Base-by-base conservation (phyloP, 2,888 invertebrate species). In the Bruchidius siliquastri region DNA sequence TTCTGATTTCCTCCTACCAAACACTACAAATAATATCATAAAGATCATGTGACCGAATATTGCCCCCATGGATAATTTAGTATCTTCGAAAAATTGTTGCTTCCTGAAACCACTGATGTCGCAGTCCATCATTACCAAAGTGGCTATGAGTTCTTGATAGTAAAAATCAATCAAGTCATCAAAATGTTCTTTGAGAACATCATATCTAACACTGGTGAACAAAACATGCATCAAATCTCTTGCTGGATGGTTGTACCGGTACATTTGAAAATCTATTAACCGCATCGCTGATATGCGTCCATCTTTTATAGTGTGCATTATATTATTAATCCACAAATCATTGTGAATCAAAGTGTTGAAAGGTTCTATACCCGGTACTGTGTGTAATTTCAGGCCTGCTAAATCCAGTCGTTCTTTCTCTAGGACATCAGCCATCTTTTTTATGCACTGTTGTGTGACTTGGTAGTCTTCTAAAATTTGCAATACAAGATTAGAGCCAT, bases 131-230 rank as follows among this genome's bases (percentile, higher is more conserved):
- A 20, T 8, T 13, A 20, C 3, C 18, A 74, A 72, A 4, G 26
- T 20, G 21, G 32, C 70, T 8, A 72, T 67, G 8, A 74, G 69
- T 18, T 13, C 67, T 0, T 74, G 68, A 30, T 74, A 72, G 68
- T 74, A 74, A 20, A 72, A 70, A n/a, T 68, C 30, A 18, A 72
- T 21, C 20, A 74, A 32, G 13, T 74, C 70, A 21, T 74, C 74
- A 1, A 72, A 20, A 21, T 67, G 32, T 32, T 71, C 30, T 18
- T 30, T 30, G 20, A 71, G 26, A 0, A 71, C 71, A 21, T 21
- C 26, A 30, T 32, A 18, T 32, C 20, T 21, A 1, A 26, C 22
- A 13, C 71, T 71, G 21, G 71, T 71, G 20, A 71, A 32, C 18
- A 71, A 21, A 3, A 71, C 20, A 6, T 30, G 21, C 26, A 26